Conservation (phyloP, 2,113 vertebrate species). For the Oophaga pumilio region DNA sequence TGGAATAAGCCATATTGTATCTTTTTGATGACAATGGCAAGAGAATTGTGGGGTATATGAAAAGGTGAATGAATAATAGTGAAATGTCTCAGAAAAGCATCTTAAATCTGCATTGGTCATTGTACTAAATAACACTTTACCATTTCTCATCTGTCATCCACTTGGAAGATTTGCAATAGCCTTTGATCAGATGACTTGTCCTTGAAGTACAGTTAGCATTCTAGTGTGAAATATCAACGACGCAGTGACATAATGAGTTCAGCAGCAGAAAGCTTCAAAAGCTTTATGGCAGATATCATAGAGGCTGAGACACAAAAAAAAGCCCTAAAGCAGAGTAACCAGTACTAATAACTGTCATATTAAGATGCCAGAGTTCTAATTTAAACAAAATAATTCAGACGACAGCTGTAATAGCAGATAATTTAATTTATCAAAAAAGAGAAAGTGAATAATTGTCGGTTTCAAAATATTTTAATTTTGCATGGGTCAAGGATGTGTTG, state of each 20-base stretch:
- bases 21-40: constrained; percentile 58
- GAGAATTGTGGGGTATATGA: constrained; percentile 61
- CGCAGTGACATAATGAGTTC: constrained; percentile 65
- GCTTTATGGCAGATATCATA: constrained; percentile 36
- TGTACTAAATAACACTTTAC: constrained; percentile 64
- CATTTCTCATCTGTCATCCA: constrained; percentile 64
- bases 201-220: constrained; percentile 68
- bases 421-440: constrained; percentile 57
- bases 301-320: constrained; percentile 54
- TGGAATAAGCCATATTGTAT: constrained; percentile 21
- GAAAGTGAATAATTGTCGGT: constrained; percentile 31
- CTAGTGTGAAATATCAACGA: constrained; percentile 62
- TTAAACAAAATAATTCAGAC: constrained; percentile 59
- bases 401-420: constrained; percentile 47
- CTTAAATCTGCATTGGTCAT: constrained; percentile 65
- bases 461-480: constrained; percentile 40
- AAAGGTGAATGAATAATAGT: constrained; percentile 61
- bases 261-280: constrained; percentile 61
- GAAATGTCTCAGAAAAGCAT: constrained; percentile 63
- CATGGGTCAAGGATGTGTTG: constrained; percentile 43
- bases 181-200: constrained; percentile 67
- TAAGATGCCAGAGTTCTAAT: constrained; percentile 31
- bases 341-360: constrained; percentile 41
- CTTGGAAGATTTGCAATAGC: constrained; percentile 65
- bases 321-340: constrained; percentile 35